Conservation (phyloP, 1,140 invertebrate species). For the Danaus plexippus region DNA sequence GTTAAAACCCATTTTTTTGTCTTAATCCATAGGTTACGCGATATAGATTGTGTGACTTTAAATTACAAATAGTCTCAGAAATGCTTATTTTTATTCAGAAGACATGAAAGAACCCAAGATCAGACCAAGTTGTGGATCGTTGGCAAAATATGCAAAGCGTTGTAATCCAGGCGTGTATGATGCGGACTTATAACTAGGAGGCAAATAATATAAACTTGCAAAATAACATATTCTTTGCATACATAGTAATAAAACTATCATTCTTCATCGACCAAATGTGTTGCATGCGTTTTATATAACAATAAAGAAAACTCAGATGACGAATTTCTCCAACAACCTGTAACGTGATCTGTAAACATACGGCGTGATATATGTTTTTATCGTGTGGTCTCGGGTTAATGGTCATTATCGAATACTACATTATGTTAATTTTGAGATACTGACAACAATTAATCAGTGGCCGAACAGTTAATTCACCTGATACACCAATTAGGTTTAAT, state of each 20-base stretch:
- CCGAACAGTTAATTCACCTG: slow-evolving; percentile 62
- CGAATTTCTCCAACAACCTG: slow-evolving; percentile 51
- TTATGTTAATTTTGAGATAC: slow-evolving; percentile 61
- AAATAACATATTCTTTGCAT: slow-evolving; percentile 17
- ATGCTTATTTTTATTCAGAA: slow-evolving; percentile 1
- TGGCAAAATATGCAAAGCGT: slow-evolving; percentile 63
- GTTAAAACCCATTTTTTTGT: slow-evolving; percentile 6
- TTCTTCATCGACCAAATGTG: slow-evolving; percentile 27
- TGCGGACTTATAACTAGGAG: slow-evolving; percentile 42
- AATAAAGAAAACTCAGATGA: slow-evolving; percentile 23
- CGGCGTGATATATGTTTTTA: slow-evolving; percentile 35
- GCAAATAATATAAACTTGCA: slow-evolving; percentile 45
- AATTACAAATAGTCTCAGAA: no score
- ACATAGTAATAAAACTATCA: slow-evolving; percentile 25
- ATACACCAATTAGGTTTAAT: slow-evolving; percentile 49
- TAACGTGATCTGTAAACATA: slow-evolving; percentile 39
- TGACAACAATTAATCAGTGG: slow-evolving; percentile 49
- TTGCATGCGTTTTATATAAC: slow-evolving; percentile 33
- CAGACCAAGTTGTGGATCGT: slow-evolving; percentile 40
- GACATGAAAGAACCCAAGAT: slow-evolving; percentile 29
- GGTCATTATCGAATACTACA: slow-evolving; percentile 56
- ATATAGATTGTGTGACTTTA: no score
- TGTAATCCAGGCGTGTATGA: slow-evolving; percentile 63
- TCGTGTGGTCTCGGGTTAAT: slow-evolving; percentile 69
- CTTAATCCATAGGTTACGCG: no score